Base-by-base conservation (phyloP, 92 coral and sea anemone genomes). In the Heliopora coerulea region DNA sequence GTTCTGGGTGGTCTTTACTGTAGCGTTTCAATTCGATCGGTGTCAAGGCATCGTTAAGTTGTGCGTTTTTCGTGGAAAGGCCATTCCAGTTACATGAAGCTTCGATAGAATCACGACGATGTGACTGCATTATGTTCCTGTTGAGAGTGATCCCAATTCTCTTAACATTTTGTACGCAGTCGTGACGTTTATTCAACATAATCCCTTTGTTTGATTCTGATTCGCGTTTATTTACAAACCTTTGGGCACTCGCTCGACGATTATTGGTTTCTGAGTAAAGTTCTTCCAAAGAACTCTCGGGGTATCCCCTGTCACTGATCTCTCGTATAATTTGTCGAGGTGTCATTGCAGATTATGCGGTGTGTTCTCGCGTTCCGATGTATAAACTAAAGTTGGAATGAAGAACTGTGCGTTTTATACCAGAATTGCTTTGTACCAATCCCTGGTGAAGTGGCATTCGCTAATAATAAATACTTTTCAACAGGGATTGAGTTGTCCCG, bases 271-370 rank as follows among this genome's bases (percentile, higher is more conserved):
- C 27, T 27, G 14, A 21, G 27, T 67, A 67, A 29, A 26, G 54
- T 21, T 23, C 74, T 28, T 1, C 54, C 29, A 44, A 19, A 6
- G 59, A 54, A 3, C 39, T 48, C 33, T 44, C 9, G 23, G 33
- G 48, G 54, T 49, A 35, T 24, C 41, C 13, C n/a, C 74, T 25
- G 7, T 67, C 74, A 21, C 74, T 67, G 40, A 67, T 46, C 24
- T 44, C 41, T 49, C 23, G 74, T 14, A 67, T 48, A 11, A 46
- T 46, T 49, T 67, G 58, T 31, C 74, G 74, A 17, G 74, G 74
- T 25, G 74, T 67, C 74, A 67, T 67, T 23, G 13, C 49, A 26
- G 15, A 35, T 44, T 27, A 26, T 67, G 25, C 40, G 44, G 2
- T 46, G 2, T 46, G 52, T 46, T 2, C 12, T n/a, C 7, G 39